phyloP scores from a whole-genome alignment of 2,797 vertebrate species.

The Selene dorsalis region DNA sequence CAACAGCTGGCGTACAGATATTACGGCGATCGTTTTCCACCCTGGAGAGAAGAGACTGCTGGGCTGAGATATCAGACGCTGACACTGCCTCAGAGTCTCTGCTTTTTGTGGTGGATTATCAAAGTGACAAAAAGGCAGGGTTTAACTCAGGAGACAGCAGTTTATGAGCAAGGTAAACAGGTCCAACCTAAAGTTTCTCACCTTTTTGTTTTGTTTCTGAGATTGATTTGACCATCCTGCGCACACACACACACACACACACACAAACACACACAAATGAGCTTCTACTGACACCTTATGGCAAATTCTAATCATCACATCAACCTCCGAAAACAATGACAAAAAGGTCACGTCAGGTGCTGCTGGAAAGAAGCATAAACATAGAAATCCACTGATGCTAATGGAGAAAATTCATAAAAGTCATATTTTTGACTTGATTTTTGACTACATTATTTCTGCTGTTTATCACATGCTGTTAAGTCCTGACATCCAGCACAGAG shows the following conservation, averaged over 20 bases:
- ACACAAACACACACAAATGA: constrained; percentile 1
- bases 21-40: constrained; percentile 46
- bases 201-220: not conserved
- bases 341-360: too few relatives aligned
- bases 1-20: constrained; percentile 57
- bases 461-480: not conserved
- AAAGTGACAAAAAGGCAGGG: not conserved
- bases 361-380: too few relatives aligned
- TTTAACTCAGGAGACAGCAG: not conserved
- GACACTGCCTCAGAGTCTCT: not conserved
- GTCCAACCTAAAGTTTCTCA: not conserved
- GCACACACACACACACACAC: not conserved
- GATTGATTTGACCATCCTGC: not conserved
- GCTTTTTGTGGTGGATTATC: not conserved
- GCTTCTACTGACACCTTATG: constrained; percentile 56
- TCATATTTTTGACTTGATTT: too few relatives aligned
- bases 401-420: too few relatives aligned
- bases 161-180: not conserved
- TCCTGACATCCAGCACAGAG: not conserved
- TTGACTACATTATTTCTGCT: too few relatives aligned
- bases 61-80: not conserved
- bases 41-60: constrained; percentile 24
- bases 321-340: not conserved
- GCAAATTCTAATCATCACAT: constrained; percentile 1
- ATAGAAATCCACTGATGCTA: too few relatives aligned